Conservation (phyloP, 2,888 invertebrate genomes). For the Megastigmus dorsalis region DNA sequence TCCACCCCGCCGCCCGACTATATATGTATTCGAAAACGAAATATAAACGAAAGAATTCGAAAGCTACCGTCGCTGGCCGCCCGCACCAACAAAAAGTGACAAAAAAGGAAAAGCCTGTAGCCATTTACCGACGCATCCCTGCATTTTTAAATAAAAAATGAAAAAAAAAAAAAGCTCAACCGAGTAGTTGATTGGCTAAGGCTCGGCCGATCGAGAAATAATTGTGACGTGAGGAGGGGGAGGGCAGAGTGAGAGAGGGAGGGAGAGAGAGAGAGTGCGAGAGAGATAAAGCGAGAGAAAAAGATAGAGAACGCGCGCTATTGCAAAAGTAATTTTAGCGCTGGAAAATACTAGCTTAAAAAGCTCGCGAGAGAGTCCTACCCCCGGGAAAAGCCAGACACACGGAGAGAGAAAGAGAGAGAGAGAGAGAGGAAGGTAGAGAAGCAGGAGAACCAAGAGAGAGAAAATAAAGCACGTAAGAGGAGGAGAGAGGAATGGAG, state of each 20-base stretch:
- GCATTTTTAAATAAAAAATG: slow-evolving; percentile 39
- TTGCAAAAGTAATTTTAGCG: slow-evolving; percentile 56
- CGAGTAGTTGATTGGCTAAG: slow-evolving; percentile 49
- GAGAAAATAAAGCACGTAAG: too few relatives aligned
- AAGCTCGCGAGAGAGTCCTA: slow-evolving; percentile 52
- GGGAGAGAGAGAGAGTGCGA: slow-evolving; percentile 7
- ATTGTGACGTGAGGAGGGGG: slow-evolving; percentile 46
- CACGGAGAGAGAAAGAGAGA: slow-evolving; percentile 28
- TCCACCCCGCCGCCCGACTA: too few relatives aligned
- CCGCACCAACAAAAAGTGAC: neutral
- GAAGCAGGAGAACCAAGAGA: slow-evolving; percentile 7
- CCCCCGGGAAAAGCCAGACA: slow-evolving; percentile 53
- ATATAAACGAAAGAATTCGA: slow-evolving; percentile 38
- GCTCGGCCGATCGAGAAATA: slow-evolving; percentile 53
- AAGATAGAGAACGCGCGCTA: slow-evolving; percentile 39
- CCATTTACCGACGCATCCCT: slow-evolving; percentile 34
- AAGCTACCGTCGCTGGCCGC: neutral
- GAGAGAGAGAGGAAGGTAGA: slow-evolving; percentile 12
- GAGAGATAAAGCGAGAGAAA: slow-evolving; percentile 24
- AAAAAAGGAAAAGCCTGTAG: slow-evolving; percentile 5
- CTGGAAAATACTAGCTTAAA: slow-evolving; percentile 56
- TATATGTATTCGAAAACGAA: slow-evolving; percentile 4
- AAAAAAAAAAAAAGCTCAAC: slow-evolving; percentile 24
- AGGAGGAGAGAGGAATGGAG: slow-evolving; percentile 12
- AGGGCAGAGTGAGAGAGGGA: neutral